Evolutionary conservation across 2,888 invertebrate species (phyloP), one percentile per base, ranked within the genome.

Genomic region (Epiblema foenella): DNA sequence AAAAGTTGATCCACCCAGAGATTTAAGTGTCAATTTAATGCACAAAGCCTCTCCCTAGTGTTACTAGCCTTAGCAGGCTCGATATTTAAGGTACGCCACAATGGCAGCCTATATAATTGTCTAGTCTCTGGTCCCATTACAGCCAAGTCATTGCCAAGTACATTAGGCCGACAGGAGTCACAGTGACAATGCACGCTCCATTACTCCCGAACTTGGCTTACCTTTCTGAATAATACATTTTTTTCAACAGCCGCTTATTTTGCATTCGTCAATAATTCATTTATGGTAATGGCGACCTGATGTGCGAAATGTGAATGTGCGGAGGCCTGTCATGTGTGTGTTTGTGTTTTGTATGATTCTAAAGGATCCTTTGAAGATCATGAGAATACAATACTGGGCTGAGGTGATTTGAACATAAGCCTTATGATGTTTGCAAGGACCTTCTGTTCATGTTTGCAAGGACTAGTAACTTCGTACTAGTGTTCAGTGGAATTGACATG

Each of bases 241-340:
- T 82, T 79, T 78, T 79, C 75, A 73, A 73, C 75, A 62, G 76
- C 77, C 72, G 76, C 75, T 77, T 77, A 75, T 80, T 83, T 78
- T 82, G 79, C 80, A 82, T 78, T 71, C 74, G 78, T 84, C 81
- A 79, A 84, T 83, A 84, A 84, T 84, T 84, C 84, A 85, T 84
- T 75, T 81, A 84, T 84, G 84, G 68, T 80, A 83, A 84, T 83
- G 37, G 17, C 15, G 39, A 10, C n/a, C 46, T 46, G 54, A 68
- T 39, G 49, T 42, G 69, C 29, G 72, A 59, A 37, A 39, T 42
- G 69, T 18, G 72, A 59, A 37, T 18, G 49, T 11, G 58, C 11
- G 37, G 65, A 51, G 15, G n/a, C 52, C 12, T 49, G 62, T 56
- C 54, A 33, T 60, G 24, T 51, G 15, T 24, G 24, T 24, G 24